Conservation (phyloP, 2,113 vertebrate species). For the Malaclemys terrapin region DNA sequence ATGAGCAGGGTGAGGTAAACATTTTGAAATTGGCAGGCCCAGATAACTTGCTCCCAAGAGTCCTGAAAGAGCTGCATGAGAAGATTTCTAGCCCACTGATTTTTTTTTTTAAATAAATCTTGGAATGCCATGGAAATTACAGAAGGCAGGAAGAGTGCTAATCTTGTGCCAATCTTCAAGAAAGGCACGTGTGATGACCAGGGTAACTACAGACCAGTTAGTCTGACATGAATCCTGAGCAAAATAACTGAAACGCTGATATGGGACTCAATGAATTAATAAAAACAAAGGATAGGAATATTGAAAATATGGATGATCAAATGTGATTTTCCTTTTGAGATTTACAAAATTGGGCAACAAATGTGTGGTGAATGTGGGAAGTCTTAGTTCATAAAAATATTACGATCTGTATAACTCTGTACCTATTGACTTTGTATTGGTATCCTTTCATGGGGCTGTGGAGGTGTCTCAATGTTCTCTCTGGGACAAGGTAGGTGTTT, state of each 20-base stretch:
- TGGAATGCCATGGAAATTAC: not conserved
- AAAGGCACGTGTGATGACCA: not conserved
- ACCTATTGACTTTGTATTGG: too few species aligned
- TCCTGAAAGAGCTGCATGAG: not conserved
- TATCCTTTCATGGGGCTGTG: too few species aligned
- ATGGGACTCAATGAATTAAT: not conserved
- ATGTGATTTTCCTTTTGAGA: not conserved
- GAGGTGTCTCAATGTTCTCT: too few species aligned
- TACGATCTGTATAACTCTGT: too few species aligned
- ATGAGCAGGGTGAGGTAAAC: not conserved
- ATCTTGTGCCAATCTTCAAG: not conserved
- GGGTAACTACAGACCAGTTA: not conserved
- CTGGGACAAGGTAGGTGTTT: too few species aligned
- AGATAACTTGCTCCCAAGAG: not conserved
- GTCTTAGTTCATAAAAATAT: too few species aligned
- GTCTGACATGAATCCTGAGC: not conserved
- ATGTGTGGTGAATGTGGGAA: too few species aligned
- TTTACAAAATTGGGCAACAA: not conserved
- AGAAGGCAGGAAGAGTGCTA: not conserved
- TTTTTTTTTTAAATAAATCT: not conserved
- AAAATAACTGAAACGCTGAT: too few species aligned
- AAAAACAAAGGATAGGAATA: too few species aligned
- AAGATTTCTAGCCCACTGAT: not conserved
- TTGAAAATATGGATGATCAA: not conserved
- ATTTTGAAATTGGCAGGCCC: too few species aligned